Evolutionary conservation across 2,888 invertebrate species (phyloP), one percentile per base, ranked within the genome.

Genomic region (Ryuthela nishihirai): DNA sequence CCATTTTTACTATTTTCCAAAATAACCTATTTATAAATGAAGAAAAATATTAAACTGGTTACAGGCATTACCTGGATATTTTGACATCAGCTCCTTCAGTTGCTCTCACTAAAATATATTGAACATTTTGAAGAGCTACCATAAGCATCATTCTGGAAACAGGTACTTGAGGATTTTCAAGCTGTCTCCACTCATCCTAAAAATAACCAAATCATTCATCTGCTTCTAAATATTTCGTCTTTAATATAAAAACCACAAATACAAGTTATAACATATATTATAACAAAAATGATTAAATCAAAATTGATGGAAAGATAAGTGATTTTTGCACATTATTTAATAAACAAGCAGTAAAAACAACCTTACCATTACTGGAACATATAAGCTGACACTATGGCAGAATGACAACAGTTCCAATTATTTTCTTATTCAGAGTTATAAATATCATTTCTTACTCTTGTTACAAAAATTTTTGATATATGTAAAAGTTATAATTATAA

Each of bases 101-200:
- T 1, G 85, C 88, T 44, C 89, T 79, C 36, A 97, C 78, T 42
- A 88, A 80, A 62, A 94, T 81, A 65, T 85, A 83, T 54, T 88
- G 85, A 0, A 98, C 77, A 69, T 88, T 87, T 71, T 93, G 91
- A 60, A 98, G 78, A 0, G 89, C 87, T 18, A 92, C 81, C 95
- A 98, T 93, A 70, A 98, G 78, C 25, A 87, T 84, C 54, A 83
- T 81, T 29, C 90, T 78, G 36, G 83, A 85, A 0, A 92, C 85
- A 15, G 74, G 71, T 7, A 71, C 69, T 52, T 76, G 72, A 0
- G 80, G 80, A 46, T 79, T 77, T 64, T 80, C 72, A 73, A 82
- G 80, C 67, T 83, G 76, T 60, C 78, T 77, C 94, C 94, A 95
- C 49, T 84, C 77, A 35, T 69, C 67, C 67, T 74, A 68, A 56